Conservation (phyloP, 2,888 invertebrate species). For the Chrysomela aeneicollis region DNA sequence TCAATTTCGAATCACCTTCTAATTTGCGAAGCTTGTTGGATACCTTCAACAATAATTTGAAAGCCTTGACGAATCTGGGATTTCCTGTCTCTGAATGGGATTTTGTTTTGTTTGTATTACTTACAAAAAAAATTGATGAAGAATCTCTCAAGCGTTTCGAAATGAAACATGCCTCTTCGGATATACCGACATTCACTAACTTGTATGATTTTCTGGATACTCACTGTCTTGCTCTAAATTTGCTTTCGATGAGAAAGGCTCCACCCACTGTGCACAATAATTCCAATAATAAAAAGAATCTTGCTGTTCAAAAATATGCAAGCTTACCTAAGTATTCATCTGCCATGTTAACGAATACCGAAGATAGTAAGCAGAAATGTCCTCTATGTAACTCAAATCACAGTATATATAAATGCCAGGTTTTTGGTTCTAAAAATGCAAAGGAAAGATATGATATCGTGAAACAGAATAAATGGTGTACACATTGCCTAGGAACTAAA, state of each 20-base stretch:
- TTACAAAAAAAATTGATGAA: conserved; percentile 14
- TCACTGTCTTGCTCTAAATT: neutral
- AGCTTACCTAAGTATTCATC: too few relatives aligned
- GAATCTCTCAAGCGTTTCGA: conserved; percentile 9
- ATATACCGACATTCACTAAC: neutral
- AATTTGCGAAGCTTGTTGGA: neutral
- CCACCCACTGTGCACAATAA: neutral
- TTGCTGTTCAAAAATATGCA: neutral
- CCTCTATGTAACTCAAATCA: neutral
- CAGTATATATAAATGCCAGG: conserved; percentile 7
- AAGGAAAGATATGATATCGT: conserved; percentile 6
- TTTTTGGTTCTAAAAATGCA: neutral
- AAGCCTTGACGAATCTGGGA: neutral
- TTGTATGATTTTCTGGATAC: neutral
- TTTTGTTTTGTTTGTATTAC: conserved; percentile 8
- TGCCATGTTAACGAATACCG: neutral
- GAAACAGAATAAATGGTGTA: conserved; percentile 16
- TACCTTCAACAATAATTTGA: conserved; percentile 2
- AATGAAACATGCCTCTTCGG: conserved; percentile 3
- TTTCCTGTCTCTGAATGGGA: conserved; percentile 9
- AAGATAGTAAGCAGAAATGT: neutral
- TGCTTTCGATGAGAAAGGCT: neutral
- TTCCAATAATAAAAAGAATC: neutral
- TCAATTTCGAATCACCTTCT: neutral
- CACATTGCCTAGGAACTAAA: neutral